Evolutionary conservation across 2,888 invertebrate species (phyloP), one percentile per base, ranked within the genome.

Genomic region (Lithosia quadra): DNA sequence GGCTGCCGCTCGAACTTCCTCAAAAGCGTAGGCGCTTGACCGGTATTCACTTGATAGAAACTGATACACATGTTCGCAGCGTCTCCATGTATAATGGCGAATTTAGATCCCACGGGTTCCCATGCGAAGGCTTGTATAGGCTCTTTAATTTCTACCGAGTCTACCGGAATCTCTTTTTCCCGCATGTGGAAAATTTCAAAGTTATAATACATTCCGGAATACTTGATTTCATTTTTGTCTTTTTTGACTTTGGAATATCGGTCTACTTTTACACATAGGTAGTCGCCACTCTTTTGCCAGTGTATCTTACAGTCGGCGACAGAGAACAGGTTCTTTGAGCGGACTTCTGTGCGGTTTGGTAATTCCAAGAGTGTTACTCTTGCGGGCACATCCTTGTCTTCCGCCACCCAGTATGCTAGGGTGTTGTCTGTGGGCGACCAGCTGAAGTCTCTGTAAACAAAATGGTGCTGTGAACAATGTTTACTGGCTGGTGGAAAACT

Each of bases 121-220:
- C 99, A 99, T 0, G 99, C 99, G 87, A 99, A 99, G 0, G 99
- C 98, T 85, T 98, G 97, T 68, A 98, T 98, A 0, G 97, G 96
- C 85, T 98, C 98, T 89, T 99, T 99, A 74, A 99, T 98, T 92
- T 99, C 99, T 1, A 99, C 98, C 15, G 98, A 99, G 90, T 99
- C 99, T 0, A 99, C 99, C 0, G 99, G 99, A 81, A 99, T 98
- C 90, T 99, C 98, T 86, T 99, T 99, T 87, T 99, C 99, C 66
- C 99, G 96, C 97, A 99, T 99, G 87, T 99, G 99, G 95, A 99
- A 99, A 80, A 99, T 98, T 95, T 99, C 99, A 93, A 99, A 99
- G 91, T 99, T 99, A 92, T 98, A 99, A 84, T 99, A 99, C 97
- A 99, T 98, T 78, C 99, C 99, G 61, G 98, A 97, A 92, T 99